Percentiles rank a stretch among this genome's conserved stretches.
These are phyloP conservation scores for Aurelia aurita DNA, from an alignment of 30 jellyfish, hydroid and myxozoan species.

Conservation along the genomic window DNA sequence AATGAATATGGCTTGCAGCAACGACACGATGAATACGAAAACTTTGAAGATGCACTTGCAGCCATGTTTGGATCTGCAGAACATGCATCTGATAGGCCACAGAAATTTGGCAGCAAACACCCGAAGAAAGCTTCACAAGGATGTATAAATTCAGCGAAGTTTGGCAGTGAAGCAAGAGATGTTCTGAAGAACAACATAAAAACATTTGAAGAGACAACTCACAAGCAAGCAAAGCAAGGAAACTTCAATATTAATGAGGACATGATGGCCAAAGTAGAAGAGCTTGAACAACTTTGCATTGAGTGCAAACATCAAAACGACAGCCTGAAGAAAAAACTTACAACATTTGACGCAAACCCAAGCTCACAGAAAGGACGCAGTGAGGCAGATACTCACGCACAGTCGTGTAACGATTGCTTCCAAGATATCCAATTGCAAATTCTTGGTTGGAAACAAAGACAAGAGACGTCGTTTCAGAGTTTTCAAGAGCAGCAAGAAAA, in stretches of 20 bases:
- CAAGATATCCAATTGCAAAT: not conserved
- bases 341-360: not conserved
- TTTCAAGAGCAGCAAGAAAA: not conserved
- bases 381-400: not conserved
- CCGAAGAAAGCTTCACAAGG: no score
- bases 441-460: not conserved
- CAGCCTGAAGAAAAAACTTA: not conserved
- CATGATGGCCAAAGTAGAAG: not conserved
- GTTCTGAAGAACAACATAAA: not conserved
- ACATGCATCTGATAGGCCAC: no score
- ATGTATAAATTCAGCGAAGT: not conserved
- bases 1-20: no score
- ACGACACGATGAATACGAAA: no score
- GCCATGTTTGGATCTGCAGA: no score
- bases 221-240: not conserved
- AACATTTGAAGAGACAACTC: not conserved
- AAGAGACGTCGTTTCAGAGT: not conserved
- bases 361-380: not conserved
- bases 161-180: slow-evolving; percentile 1
- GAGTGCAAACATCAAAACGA: slow-evolving; percentile 1
- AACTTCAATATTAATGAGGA: no score
- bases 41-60: no score
- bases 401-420: not conserved
- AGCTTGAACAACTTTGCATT: not conserved
- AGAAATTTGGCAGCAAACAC: no score